Conservation (phyloP, 2,113 vertebrate species). For the Periophthalmodon schlosseri region DNA sequence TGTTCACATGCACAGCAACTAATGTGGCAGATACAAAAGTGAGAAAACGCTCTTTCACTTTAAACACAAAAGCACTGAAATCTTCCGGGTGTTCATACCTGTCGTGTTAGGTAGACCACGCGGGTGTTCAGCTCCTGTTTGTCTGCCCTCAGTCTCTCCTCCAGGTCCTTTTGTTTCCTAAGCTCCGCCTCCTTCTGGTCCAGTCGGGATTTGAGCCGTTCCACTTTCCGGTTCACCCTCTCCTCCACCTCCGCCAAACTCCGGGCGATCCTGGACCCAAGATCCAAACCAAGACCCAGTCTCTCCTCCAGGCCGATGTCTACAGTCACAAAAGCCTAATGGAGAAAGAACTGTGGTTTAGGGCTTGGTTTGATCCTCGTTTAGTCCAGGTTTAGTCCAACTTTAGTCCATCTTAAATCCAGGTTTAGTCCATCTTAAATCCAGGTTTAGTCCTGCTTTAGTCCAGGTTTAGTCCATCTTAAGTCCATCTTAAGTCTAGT, state of each 20-base stretch:
- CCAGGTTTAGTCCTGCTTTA: not conserved
- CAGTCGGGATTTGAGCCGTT: conserved; percentile 57
- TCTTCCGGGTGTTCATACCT: conserved; percentile 42
- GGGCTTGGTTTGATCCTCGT: not conserved
- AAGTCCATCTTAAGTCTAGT: not conserved
- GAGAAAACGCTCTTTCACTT: too few species aligned
- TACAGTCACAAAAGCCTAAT: conserved; percentile 10
- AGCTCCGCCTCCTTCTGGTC: conserved; percentile 63
- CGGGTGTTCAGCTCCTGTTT: conserved; percentile 67
- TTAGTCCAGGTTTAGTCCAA: not conserved
- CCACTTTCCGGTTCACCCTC: conserved; percentile 54
- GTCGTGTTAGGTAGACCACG: conserved; percentile 54
- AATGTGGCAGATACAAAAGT: too few species aligned
- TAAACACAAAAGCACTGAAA: too few species aligned
- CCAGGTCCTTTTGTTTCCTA: conserved; percentile 27
- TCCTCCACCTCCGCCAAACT: conserved; percentile 65
- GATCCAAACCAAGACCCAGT: conserved; percentile 45
- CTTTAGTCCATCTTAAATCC: not conserved
- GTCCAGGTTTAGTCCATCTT: not conserved
- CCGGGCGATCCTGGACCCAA: conserved; percentile 15
- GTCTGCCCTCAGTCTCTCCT: conserved; percentile 58
- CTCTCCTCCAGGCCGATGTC: conserved; percentile 55
- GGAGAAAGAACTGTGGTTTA: not conserved
- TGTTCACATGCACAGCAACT: too few species aligned
- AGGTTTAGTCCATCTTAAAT: not conserved